A percentile compares a stretch with the other conserved stretches of the same genome.
phyloP scores from a whole-genome alignment of 2,113 vertebrate genomes.

The Bubalus kerabau region DNA sequence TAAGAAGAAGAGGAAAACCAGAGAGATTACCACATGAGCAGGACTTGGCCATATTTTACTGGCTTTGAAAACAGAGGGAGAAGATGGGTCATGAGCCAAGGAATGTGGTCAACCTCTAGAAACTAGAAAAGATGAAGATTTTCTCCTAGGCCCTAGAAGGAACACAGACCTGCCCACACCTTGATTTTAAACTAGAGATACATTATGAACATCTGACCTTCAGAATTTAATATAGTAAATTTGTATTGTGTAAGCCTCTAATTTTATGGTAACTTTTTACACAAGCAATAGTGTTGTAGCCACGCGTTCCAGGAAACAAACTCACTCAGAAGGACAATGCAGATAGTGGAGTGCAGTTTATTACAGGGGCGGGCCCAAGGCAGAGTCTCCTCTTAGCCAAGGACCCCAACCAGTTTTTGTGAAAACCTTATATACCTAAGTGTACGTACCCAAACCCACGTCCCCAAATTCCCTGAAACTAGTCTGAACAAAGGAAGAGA shows the following conservation, averaged over 20 bases:
- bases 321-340: no score
- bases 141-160: rapidly evolving
- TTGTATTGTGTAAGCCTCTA: not conserved
- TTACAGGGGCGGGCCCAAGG: no score
- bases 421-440: no score
- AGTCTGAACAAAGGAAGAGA: no score
- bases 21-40: not conserved
- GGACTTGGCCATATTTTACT: not conserved
- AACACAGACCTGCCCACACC: not conserved
- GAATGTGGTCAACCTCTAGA: not conserved
- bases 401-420: no score
- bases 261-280: not conserved
- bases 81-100: not conserved
- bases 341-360: no score
- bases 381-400: no score
- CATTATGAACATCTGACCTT: not conserved
- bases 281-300: not conserved
- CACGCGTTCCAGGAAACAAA: rapidly evolving
- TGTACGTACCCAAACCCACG: no score
- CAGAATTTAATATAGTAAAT: not conserved
- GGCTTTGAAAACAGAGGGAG: not conserved
- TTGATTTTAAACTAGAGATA: not conserved
- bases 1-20: not conserved
- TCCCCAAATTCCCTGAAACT: no score
- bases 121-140: not conserved